phyloP scores from a whole-genome alignment of 2,113 vertebrate species.

The Otus sunia region DNA sequence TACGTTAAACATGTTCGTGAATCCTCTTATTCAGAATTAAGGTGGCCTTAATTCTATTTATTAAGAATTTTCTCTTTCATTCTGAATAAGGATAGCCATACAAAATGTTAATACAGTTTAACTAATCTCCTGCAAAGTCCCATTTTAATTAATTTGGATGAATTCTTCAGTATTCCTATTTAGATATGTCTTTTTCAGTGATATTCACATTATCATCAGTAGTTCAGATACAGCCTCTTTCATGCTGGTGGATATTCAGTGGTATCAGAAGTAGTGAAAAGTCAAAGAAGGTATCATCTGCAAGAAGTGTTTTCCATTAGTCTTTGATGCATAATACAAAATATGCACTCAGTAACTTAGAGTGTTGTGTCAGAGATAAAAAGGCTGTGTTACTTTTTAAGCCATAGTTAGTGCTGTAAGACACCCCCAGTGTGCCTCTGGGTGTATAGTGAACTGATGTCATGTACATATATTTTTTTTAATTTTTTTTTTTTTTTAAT shows the following conservation, averaged over 20 bases:
- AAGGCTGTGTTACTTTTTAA: neutral
- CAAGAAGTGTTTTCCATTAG: neutral
- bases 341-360: neutral
- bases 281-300: neutral
- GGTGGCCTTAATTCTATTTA: neutral
- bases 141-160: conserved; percentile 25
- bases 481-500: neutral
- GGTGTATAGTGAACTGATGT: neutral
- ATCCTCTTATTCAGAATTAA: neutral
- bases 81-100: neutral
- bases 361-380: neutral
- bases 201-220: neutral
- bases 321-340: neutral
- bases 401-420: neutral
- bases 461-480: neutral
- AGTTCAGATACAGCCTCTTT: neutral
- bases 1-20: neutral
- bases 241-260: neutral
- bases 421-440: neutral
- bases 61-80: neutral
- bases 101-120: neutral
- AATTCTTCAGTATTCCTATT: neutral
- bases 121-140: neutral
- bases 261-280: neutral
- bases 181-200: neutral